Evolutionary conservation across 2,797 vertebrate species (phyloP).

Genomic region (Sciurus carolinensis): DNA sequence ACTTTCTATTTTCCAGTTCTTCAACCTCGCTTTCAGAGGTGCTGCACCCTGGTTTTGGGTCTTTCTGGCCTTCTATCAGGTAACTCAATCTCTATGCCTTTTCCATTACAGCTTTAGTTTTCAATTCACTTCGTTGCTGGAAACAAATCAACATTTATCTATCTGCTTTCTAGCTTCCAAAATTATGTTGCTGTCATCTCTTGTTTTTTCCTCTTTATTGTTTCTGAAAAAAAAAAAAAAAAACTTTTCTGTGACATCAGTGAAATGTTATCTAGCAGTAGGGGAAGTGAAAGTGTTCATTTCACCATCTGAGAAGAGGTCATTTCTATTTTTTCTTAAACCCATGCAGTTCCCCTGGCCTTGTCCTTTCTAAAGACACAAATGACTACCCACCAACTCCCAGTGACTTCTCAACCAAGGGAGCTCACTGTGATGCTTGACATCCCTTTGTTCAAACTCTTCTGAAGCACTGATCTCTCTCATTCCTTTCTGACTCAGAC

Average conservation of each 20-base stretch:
- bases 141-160: background rate
- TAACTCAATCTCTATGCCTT: background rate
- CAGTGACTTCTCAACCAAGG: too few relatives aligned
- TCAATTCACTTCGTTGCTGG: background rate
- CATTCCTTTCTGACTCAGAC: background rate
- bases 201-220: background rate
- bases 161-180: constrained; percentile 36
- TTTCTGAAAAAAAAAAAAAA: background rate
- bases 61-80: background rate
- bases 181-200: background rate
- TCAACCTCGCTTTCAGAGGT: background rate
- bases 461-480: background rate
- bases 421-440: background rate
- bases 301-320: constrained; percentile 13
- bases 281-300: constrained; percentile 74
- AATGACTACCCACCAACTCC: background rate
- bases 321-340: constrained; percentile 34
- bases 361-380: constrained; percentile 13
- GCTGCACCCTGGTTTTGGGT: background rate
- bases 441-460: fast-evolving
- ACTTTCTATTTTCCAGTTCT: constrained; percentile 10
- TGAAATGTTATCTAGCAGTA: background rate
- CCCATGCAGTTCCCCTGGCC: background rate
- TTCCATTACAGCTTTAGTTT: background rate
- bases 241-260: background rate